Evolutionary conservation across 2,113 vertebrate genomes (phyloP).

Genomic region (Nothocercus nigrocapillus): DNA sequence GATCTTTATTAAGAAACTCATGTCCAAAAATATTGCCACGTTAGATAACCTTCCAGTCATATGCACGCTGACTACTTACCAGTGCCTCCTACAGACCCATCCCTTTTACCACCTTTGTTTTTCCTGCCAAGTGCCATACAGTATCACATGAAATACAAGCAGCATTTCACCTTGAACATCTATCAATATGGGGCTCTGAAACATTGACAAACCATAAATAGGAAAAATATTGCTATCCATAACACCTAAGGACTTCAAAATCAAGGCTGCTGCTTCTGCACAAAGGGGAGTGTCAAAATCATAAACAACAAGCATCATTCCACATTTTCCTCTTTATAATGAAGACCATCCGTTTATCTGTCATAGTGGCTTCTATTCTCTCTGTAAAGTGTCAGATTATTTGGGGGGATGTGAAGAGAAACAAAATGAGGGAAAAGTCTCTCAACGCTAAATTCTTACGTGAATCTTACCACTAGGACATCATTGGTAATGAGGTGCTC

Average conservation of each 20-base stretch:
- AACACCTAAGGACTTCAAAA: background rate
- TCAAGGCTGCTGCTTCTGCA: background rate
- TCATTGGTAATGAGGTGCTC: conserved; percentile 79
- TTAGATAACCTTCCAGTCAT: conserved; percentile 4
- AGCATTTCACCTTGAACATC: background rate
- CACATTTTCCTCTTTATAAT: background rate
- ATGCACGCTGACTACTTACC: background rate
- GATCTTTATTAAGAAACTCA: background rate
- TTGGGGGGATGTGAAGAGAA: background rate
- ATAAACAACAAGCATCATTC: background rate
- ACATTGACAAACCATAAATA: background rate
- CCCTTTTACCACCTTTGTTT: background rate
- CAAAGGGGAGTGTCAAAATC: background rate
- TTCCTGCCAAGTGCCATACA: background rate
- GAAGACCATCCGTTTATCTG: background rate
- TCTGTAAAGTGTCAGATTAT: background rate
- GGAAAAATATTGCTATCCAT: background rate
- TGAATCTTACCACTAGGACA: conserved; percentile 83
- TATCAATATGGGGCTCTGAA: background rate
- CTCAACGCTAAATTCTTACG: background rate
- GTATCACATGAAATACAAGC: background rate
- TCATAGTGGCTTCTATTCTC: background rate
- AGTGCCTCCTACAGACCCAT: background rate
- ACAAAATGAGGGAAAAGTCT: background rate
- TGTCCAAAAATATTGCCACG: background rate